These are phyloP conservation scores for Styela clava DNA, from an alignment of 23 tunicate genomes.

Conservation along the genomic window DNA sequence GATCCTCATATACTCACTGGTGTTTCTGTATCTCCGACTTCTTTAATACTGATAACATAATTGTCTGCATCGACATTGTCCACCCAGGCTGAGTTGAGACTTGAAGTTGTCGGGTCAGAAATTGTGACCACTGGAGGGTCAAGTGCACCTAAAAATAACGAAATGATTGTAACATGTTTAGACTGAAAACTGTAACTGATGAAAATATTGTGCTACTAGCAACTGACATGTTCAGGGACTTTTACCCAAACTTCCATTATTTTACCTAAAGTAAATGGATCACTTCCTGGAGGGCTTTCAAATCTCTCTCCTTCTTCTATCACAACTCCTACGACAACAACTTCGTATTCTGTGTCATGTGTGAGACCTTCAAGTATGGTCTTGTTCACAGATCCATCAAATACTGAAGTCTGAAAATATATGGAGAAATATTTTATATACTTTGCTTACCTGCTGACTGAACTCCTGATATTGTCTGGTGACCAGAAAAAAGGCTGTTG, in stretches of 20 bases:
- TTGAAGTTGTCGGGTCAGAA: conserved; percentile 23
- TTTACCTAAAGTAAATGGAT: not conserved
- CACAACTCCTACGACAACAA: not conserved
- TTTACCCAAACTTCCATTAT: too few relatives aligned
- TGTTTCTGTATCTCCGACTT: not conserved
- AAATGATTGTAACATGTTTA: not conserved
- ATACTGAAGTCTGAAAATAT: not conserved
- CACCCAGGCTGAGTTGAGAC: conserved; percentile 50
- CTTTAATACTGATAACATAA: not conserved
- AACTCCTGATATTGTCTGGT: too few relatives aligned
- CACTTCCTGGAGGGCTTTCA: conserved; percentile 31
- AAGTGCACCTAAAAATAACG: conserved; percentile 50
- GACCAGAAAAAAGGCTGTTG: too few relatives aligned
- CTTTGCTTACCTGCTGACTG: too few relatives aligned
- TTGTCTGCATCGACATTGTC: conserved; percentile 1
- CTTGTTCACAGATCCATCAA: not conserved
- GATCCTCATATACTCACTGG: too few relatives aligned
- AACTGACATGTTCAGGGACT: too few relatives aligned
- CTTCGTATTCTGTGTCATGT: conserved; percentile 1
- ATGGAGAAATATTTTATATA: too few relatives aligned
- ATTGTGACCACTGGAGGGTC: conserved; percentile 45
- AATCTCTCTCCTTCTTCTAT: conserved; percentile 25
- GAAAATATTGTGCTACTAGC: too few relatives aligned
- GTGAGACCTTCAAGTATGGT: not conserved
- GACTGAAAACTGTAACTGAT: not conserved